Evolutionary conservation across 2,888 invertebrate genomes (phyloP).

Genomic region (Agriopis marginaria): DNA sequence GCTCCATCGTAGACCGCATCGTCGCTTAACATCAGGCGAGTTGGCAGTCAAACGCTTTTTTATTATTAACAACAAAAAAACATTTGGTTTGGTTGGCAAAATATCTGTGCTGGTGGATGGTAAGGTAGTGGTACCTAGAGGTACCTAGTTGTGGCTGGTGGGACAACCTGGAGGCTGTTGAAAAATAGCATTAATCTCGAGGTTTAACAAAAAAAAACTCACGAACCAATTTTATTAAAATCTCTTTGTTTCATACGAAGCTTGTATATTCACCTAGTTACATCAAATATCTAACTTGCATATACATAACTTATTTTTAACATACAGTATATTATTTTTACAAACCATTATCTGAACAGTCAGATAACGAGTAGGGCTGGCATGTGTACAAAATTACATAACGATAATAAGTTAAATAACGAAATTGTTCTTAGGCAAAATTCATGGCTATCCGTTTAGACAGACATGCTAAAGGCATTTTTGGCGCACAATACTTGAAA

Average conservation of each 20-base stretch:
- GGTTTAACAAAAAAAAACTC: conserved; percentile 50
- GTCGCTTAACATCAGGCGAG: too few species aligned
- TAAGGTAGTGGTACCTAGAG: too few species aligned
- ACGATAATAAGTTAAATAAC: conserved; percentile 29
- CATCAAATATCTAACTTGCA: conserved; percentile 80
- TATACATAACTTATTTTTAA: conserved; percentile 59
- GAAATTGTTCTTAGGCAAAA: conserved; percentile 43
- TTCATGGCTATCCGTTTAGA: conserved; percentile 29
- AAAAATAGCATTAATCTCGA: too few species aligned
- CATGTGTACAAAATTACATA: conserved; percentile 25
- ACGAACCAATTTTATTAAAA: conserved; percentile 85
- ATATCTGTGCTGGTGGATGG: too few species aligned
- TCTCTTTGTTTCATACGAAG: conserved; percentile 79
- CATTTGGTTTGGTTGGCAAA: too few species aligned
- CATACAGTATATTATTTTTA: conserved; percentile 40
- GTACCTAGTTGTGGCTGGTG: too few species aligned
- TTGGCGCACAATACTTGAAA: conserved; percentile 33
- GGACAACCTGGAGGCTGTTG: too few species aligned
- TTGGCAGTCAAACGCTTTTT: too few species aligned
- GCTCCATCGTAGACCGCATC: too few species aligned
- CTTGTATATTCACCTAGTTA: conserved; percentile 84
- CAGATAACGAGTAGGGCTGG: conserved; percentile 28
- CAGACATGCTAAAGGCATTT: conserved; percentile 46
- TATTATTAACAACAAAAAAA: too few species aligned
- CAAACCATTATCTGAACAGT: conserved; percentile 37